These are phyloP conservation scores for Spongia lamella DNA, from an alignment of 37 sponge, comb jelly and placozoan species.

Conservation along the genomic window DNA sequence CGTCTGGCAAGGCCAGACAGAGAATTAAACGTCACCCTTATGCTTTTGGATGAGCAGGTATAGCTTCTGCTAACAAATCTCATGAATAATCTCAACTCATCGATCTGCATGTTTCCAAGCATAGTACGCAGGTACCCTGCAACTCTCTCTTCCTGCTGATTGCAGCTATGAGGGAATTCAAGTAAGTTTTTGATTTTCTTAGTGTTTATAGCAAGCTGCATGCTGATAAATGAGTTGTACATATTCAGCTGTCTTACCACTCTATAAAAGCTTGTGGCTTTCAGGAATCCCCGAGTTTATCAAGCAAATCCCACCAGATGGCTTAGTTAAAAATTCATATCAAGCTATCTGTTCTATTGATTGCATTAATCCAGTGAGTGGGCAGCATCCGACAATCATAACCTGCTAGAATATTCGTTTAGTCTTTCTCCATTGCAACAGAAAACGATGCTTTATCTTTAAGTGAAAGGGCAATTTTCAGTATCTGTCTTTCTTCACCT, in stretches of 20 bases:
- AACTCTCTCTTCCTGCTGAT: background rate
- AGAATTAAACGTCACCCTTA: slow-evolving; percentile 6
- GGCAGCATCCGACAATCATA: slow-evolving; percentile 21
- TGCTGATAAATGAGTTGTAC: background rate
- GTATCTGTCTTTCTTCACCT: background rate
- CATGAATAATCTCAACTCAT: slow-evolving; percentile 11
- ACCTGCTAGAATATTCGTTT: no score
- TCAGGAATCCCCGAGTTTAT: slow-evolving; percentile 19
- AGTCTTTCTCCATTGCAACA: background rate
- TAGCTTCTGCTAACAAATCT: slow-evolving; percentile 16
- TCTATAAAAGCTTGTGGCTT: slow-evolving; percentile 7
- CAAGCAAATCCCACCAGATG: slow-evolving; percentile 5
- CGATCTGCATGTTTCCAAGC: slow-evolving; percentile 12
- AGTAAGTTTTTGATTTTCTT: slow-evolving; percentile 1
- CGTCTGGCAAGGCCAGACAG: slow-evolving; percentile 7
- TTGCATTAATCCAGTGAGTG: background rate
- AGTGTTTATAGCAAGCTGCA: slow-evolving; percentile 1
- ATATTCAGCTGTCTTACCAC: background rate
- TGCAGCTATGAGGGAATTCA: background rate
- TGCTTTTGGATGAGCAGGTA: background rate
- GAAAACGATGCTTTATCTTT: background rate
- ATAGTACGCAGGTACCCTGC: background rate
- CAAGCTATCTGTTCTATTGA: slow-evolving; percentile 10
- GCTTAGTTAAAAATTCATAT: slow-evolving; percentile 14
- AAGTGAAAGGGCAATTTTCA: slow-evolving; percentile 2